Evolutionary conservation across 2,888 invertebrate genomes (phyloP).

Genomic region (Pogonocherus hispidulus): DNA sequence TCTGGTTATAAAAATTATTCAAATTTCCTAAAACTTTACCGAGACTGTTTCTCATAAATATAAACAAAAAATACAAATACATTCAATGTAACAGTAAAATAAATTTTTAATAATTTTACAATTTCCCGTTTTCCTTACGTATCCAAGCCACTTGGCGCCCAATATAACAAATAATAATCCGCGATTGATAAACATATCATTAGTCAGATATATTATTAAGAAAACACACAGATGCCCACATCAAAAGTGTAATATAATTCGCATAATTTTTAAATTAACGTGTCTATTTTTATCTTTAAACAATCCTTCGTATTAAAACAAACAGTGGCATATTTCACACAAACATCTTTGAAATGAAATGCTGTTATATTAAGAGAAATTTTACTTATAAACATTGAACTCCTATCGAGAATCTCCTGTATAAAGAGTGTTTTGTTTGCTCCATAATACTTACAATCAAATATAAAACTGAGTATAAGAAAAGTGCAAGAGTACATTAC

Average conservation of each 20-base stretch:
- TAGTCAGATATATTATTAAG: slow-evolving; percentile 1
- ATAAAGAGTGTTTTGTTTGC: no score
- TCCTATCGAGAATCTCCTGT: no score
- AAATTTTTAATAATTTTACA: no score
- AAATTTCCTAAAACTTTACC: no score
- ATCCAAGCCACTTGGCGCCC: not conserved
- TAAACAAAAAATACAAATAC: no score
- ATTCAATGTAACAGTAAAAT: no score
- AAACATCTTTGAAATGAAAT: slow-evolving; percentile 2
- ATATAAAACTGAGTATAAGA: no score
- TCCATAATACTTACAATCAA: no score
- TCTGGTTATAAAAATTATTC: no score
- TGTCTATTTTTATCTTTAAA: slow-evolving; percentile 5
- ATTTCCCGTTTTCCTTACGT: not conserved
- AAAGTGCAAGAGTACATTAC: no score
- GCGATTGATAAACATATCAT: not conserved
- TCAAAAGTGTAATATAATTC: not conserved
- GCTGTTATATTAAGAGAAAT: slow-evolving; percentile 3
- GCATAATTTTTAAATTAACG: slow-evolving; percentile 5
- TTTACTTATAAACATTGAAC: not conserved
- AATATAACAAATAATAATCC: not conserved
- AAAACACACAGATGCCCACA: not conserved
- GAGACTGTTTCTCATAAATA: no score
- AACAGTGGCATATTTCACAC: not conserved
- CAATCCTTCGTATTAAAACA: slow-evolving; percentile 1